These are phyloP conservation scores for Calliscelio sp. DNA, from an alignment of 2,888 invertebrate species.

Conservation along the genomic window DNA sequence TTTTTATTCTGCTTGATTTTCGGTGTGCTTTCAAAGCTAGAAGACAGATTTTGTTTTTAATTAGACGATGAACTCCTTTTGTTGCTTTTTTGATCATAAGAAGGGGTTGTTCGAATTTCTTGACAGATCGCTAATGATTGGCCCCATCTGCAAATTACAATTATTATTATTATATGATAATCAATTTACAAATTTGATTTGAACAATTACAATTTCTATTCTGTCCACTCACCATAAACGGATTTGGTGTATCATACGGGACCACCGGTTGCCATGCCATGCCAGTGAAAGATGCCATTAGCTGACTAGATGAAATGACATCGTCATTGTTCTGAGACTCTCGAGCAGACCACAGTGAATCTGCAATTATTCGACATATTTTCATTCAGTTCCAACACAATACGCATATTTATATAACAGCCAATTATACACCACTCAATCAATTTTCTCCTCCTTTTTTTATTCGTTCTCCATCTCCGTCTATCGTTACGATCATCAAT, in stretches of 20 bases:
- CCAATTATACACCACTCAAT: conserved; percentile 11
- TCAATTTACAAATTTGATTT: too few species aligned
- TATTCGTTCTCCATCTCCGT: not conserved
- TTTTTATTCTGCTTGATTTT: too few species aligned
- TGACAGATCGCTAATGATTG: conserved; percentile 82
- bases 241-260: conserved; percentile 85
- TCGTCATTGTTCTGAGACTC: conserved; percentile 82
- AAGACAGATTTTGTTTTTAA: conserved; percentile 82
- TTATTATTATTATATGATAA: not conserved
- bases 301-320: conserved; percentile 84
- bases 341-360: conserved; percentile 83
- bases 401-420: conserved; percentile 33
- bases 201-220: not conserved
- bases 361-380: conserved; percentile 74
- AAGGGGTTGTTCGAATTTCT: conserved; percentile 88
- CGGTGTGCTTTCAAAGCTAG: conserved; percentile 79
- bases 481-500: conserved; percentile 4
- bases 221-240: conserved; percentile 81
- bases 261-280: conserved; percentile 85
- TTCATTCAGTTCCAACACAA: conserved; percentile 13
- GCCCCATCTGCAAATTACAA: conserved; percentile 81
- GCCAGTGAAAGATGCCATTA: conserved; percentile 83
- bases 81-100: conserved; percentile 87
- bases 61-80: conserved; percentile 71
- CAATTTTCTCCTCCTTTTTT: conserved; percentile 9